Base-by-base conservation (phyloP, 2,797 vertebrate species). In the Chelon labrosus region DNA sequence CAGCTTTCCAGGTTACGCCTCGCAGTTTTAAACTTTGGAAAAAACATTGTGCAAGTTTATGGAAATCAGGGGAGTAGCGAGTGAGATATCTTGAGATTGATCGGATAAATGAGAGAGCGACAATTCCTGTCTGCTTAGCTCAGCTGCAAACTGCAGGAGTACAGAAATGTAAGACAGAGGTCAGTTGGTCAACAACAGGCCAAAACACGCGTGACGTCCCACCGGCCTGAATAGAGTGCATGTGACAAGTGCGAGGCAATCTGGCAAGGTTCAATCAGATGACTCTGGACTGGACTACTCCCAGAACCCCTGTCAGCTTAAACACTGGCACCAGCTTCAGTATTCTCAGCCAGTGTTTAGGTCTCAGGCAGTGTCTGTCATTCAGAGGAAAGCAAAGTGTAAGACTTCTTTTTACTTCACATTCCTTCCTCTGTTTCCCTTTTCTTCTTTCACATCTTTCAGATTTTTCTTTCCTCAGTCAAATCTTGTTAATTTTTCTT, bases 131-230 rank as follows among this genome's bases (percentile, higher is more conserved):
- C 44, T 8, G 16, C 44, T 46, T 46, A 16, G 31, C 31, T 35
- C 31, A 35, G 31, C 31, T 35, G 31, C 31, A 35, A 35, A 46
- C 44, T 17, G 44, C 44, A n/a, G 17, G 44, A 46, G 31, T n/a
- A n/a, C 41, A 55, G 63, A 76, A 19, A 79, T 82, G 47, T 79
- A 68, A 74, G 51, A 53, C 51, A 19, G 61, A 73, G 71, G 63
- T 74, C 61, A 75, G 60, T 13, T 25, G 73, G 56, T 62, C 55
- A 57, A 35, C 13, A 62, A 4, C 16, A 37, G 59, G 62, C 35
- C 49, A 58, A 57, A 75, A 63, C 52, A 60, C 4, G 16, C 7
- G 3, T 46, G 44, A 46, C 44, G 7, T 57, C 77, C 61, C 63
- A 44, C 68, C 63, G 82, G 56, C 60, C 58, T 69, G 67, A 54